A percentile compares a stretch with the other conserved stretches of the same genome.
Conservation (phyloP, 2,888 invertebrate species). For the Meiosimyza decipiens region DNA sequence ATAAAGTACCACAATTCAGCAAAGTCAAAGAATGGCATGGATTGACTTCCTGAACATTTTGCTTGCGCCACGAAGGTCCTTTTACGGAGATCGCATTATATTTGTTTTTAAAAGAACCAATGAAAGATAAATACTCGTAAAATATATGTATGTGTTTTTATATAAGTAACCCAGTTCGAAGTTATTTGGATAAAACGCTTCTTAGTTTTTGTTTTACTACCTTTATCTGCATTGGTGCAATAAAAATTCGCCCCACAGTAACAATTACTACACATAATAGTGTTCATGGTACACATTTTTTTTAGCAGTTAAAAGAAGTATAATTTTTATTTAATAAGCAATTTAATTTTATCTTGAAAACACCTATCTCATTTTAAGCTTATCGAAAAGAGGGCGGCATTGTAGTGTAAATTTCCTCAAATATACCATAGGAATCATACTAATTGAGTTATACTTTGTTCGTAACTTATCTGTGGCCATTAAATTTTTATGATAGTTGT, state of each 20-base stretch:
- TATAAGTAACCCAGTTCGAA: too few relatives aligned
- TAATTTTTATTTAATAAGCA: constrained; percentile 30
- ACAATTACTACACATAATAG: too few relatives aligned
- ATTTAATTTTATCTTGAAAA: constrained; percentile 17
- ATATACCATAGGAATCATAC: too few relatives aligned
- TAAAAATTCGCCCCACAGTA: neutral
- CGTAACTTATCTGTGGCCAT: neutral
- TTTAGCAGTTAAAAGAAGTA: neutral
- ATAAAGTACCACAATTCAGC: too few relatives aligned
- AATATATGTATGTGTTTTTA: too few relatives aligned
- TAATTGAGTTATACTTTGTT: neutral
- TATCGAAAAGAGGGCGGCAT: constrained; percentile 22
- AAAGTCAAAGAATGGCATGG: too few relatives aligned
- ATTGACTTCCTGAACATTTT: too few relatives aligned
- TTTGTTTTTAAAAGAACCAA: too few relatives aligned
- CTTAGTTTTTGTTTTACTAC: neutral
- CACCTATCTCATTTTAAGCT: neutral
- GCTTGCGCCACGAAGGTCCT: too few relatives aligned
- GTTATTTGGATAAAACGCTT: neutral
- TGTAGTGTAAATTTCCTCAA: neutral
- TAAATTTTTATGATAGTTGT: constrained; percentile 12
- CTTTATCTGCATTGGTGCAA: neutral
- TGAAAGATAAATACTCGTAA: too few relatives aligned
- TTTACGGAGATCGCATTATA: too few relatives aligned
- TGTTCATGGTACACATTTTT: too few relatives aligned